Evolutionary conservation across 1,140 invertebrate genomes (phyloP).

Genomic region (Rhagoletis pomonella): DNA sequence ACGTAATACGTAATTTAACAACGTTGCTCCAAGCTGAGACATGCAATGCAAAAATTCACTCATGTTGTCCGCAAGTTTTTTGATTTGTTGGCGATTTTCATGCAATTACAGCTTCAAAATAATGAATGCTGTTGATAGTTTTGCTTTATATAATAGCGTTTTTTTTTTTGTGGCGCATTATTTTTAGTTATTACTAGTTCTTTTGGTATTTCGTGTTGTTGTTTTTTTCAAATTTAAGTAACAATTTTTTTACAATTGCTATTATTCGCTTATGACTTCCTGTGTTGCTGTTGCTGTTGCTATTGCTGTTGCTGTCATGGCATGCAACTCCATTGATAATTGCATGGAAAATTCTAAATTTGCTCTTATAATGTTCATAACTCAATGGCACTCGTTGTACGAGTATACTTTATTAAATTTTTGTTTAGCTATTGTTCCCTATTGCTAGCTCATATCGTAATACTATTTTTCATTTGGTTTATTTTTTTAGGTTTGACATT

Average conservation of each 20-base stretch:
- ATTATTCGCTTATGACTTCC: conserved; percentile 24
- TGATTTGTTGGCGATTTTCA: conserved; percentile 21
- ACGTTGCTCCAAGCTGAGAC: not conserved
- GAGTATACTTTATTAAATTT: too few species aligned
- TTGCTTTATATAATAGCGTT: too few species aligned
- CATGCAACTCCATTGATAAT: not conserved
- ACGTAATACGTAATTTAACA: not conserved
- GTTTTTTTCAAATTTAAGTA: not conserved
- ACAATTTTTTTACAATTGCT: not conserved
- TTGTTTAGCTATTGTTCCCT: too few species aligned
- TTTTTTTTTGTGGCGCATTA: not conserved
- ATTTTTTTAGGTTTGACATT: too few species aligned
- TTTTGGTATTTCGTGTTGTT: too few species aligned
- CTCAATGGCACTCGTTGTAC: not conserved
- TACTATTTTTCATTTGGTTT: too few species aligned
- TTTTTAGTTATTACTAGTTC: not conserved
- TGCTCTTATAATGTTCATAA: not conserved
- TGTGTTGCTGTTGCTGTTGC: not conserved
- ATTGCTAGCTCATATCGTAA: too few species aligned
- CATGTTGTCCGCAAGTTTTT: conserved; percentile 18
- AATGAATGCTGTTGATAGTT: not conserved
- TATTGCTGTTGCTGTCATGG: too few species aligned
- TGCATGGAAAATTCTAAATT: conserved; percentile 21
- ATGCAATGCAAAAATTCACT: not conserved
- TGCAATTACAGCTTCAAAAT: conserved; percentile 24